Base-by-base conservation (phyloP, 1,140 invertebrate genomes). In the Stenopsyche tienmushanensis region DNA sequence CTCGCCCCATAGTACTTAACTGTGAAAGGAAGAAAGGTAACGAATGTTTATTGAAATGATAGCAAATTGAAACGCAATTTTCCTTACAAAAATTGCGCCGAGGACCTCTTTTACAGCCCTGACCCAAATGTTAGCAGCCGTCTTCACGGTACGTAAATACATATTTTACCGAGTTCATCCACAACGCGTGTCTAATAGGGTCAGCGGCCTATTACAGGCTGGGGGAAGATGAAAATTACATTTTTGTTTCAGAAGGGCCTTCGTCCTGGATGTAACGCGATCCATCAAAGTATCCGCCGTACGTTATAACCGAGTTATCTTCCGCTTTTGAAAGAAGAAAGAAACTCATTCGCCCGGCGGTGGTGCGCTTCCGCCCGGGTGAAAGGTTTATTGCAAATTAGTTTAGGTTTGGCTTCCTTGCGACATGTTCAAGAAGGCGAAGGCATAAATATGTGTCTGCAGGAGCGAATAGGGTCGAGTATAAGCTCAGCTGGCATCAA, bases 361-460 rank as follows among this genome's bases (percentile, higher is more conserved):
- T 44, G 44, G 25, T 25, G 25, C n/a, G n/a, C n/a, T n/a, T n/a
- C n/a, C n/a, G n/a, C n/a, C n/a, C 53, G 52, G 41, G 29, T 44
- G 49, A 65, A 65, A 65, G 63, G 63, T 65, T 65, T 65, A 65
- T 65, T 65, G 63, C 53, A 65, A 65, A 65, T 65, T 65, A 65
- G 63, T 65, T 65, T 65, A 65, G 52, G 63, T 65, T 65, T 42
- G 55, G 55, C 29, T 59, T 59, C 39, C 55, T 9, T 23, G 63
- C 41, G 63, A 42, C 52, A 50, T 5, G 34, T 49, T 50, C 26
- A 15, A 49, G 62, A 50, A 26, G 47, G 26, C 13, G 25, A 34
- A 26, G 50, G 62, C 47, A 63, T 50, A 63, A 63, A 63, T 63
- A 63, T 53, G 49, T 63, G 39, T 54, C 49, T 52, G 29, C n/a